Base-by-base conservation (phyloP, 2,888 invertebrate genomes). In the Meandrusa payeni region DNA sequence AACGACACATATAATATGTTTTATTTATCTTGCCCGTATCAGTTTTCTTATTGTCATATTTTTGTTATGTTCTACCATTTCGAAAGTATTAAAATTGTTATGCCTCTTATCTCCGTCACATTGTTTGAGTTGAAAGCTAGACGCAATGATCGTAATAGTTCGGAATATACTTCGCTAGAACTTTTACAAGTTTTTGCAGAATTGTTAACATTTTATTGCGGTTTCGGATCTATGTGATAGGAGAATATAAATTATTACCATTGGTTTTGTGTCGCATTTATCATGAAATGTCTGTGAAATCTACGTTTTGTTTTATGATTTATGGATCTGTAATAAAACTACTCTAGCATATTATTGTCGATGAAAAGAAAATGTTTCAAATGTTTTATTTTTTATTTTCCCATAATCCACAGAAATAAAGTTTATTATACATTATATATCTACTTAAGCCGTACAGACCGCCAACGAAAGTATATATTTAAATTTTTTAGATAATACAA, bases 21-120 rank as follows among this genome's bases (percentile, higher is more conserved):
- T 70, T 69, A 68, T 70, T 68, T 69, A 66, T 64, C 60, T 57
- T 59, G 52, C 33, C 37, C 55, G 54, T 66, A 71, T 69, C 70
- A 64, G 64, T 65, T 63, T 61, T 51, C 51, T 50, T 57, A 55
- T 33, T 45, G 47, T 38, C 37, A 34, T 43, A 43, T 43, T 38
- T 43, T 43, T 37, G 37, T 28, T 33, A 38, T 26, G 31, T 12
- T 28, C 34, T 2, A 9, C 41, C 40, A 38, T 47, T 47, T 26
- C 20, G 36, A 29, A 40, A 40, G 26, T 36, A 37, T 40, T 33
- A 42, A 33, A 40, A 46, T 40, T 36, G 28, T 42, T 26, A 39
- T 42, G 24, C 26, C 10, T 22, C 31, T 43, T 32, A 38, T 43
- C 43, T 41, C 28, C 11, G 9, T 55, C 52, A 55, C 53, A 46